phyloP scores from a whole-genome alignment of 1,140 invertebrate species.

The Sycobia sp. region DNA sequence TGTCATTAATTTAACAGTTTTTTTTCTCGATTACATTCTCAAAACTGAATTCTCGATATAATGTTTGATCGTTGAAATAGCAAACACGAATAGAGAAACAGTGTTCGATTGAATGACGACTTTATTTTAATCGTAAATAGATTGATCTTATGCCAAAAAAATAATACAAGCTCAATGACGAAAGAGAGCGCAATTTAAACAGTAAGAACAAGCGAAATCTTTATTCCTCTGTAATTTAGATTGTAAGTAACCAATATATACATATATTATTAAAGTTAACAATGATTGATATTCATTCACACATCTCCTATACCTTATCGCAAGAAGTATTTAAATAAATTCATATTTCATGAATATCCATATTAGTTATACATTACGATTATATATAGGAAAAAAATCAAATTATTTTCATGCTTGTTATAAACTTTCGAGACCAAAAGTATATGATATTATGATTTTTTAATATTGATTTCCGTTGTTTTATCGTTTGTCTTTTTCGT shows the following conservation, averaged over 20 bases:
- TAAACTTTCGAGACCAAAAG: too few species aligned
- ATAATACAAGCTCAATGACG: slow-evolving; percentile 3
- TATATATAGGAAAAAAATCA: too few species aligned
- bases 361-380: too few species aligned
- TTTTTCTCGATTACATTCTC: not conserved
- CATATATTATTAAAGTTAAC: slow-evolving; percentile 21
- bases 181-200: not conserved
- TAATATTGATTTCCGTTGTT: too few species aligned
- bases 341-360: too few species aligned
- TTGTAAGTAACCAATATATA: slow-evolving; percentile 20
- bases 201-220: not conserved
- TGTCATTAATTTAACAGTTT: not conserved
- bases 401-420: too few species aligned
- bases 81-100: not conserved
- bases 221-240: slow-evolving; percentile 13
- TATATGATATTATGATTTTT: too few species aligned
- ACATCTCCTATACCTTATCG: too few species aligned
- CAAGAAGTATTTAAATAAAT: too few species aligned
- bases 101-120: slow-evolving; percentile 23
- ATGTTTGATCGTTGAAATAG: not conserved
- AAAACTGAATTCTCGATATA: not conserved
- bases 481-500: too few species aligned
- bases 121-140: slow-evolving; percentile 13
- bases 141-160: slow-evolving; percentile 26
- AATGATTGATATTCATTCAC: not conserved